These are phyloP conservation scores for Syngnathus floridae DNA, from an alignment of 2,113 vertebrate species.

Conservation along the genomic window DNA sequence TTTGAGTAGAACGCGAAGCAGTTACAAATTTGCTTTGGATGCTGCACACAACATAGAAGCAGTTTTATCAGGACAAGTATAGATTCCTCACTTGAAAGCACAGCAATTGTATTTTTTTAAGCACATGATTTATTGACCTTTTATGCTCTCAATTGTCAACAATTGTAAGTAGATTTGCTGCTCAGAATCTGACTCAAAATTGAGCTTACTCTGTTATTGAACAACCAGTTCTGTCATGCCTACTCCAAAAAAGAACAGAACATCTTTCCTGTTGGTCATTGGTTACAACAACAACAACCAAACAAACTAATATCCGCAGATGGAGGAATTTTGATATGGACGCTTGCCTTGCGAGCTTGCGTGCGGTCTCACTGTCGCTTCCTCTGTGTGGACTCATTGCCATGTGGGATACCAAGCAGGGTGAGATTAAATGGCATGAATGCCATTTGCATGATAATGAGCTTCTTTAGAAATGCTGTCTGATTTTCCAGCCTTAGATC, in stretches of 20 bases:
- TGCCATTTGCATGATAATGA: conserved; percentile 69
- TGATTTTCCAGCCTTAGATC: conserved; percentile 59
- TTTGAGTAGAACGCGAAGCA: background rate
- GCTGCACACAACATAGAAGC: background rate
- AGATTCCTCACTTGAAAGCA: background rate
- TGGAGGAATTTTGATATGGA: conserved; percentile 70
- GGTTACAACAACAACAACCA: background rate
- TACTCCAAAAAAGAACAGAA: conserved; percentile 21
- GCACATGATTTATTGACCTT: too few relatives aligned
- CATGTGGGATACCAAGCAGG: conserved; percentile 66
- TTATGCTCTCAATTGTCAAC: too few relatives aligned
- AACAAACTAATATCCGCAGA: conserved; percentile 51
- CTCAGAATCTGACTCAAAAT: too few relatives aligned
- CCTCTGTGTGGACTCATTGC: conserved; percentile 51
- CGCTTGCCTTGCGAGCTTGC: conserved; percentile 51
- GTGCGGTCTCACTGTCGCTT: conserved; percentile 56
- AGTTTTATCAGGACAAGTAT: background rate
- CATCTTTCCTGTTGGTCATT: conserved; percentile 39
- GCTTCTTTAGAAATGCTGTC: conserved; percentile 62
- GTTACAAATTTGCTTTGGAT: background rate
- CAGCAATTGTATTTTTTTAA: too few relatives aligned
- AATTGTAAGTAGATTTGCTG: too few relatives aligned
- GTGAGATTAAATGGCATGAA: conserved; percentile 68
- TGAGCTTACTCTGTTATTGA: too few relatives aligned
- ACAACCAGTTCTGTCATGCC: conserved; percentile 9